Percentiles rank a stretch among this genome's conserved stretches.
phyloP scores from a whole-genome alignment of 2,797 vertebrate species.

The Loris lydekkerianus region DNA sequence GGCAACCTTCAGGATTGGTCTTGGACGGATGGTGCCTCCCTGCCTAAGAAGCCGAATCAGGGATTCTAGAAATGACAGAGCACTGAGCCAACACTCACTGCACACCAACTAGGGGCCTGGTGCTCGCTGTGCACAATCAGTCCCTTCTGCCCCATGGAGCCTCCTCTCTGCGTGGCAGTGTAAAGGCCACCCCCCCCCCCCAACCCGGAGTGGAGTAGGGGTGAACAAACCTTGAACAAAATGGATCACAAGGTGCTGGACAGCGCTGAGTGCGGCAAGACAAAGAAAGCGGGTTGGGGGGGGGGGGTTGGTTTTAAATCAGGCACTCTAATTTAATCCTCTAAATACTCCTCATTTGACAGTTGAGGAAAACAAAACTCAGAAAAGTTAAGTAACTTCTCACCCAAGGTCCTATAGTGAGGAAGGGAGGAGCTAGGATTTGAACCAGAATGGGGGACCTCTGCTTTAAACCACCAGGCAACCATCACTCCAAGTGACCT shows the following conservation, averaged over 20 bases:
- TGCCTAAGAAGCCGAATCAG: neutral
- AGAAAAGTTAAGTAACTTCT: neutral
- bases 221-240: neutral
- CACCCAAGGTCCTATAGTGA: neutral
- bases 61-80: neutral
- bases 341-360: neutral
- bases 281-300: neutral
- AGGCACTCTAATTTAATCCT: neutral
- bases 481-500: neutral
- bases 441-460: neutral
- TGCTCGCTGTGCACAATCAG: rapidly evolving
- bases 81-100: neutral
- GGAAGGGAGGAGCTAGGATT: neutral
- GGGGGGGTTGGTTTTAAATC: neutral
- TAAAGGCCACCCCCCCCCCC: neutral
- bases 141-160: neutral
- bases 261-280: neutral
- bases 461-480: neutral
- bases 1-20: neutral
- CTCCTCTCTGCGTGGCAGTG: neutral
- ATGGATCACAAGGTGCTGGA: neutral
- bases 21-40: neutral
- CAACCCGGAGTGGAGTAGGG: neutral
- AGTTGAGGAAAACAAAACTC: neutral
- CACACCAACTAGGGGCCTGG: neutral